Evolutionary conservation across 2,888 invertebrate species (phyloP), one percentile per base, ranked within the genome.

Genomic region (Acrocera orbiculus): DNA sequence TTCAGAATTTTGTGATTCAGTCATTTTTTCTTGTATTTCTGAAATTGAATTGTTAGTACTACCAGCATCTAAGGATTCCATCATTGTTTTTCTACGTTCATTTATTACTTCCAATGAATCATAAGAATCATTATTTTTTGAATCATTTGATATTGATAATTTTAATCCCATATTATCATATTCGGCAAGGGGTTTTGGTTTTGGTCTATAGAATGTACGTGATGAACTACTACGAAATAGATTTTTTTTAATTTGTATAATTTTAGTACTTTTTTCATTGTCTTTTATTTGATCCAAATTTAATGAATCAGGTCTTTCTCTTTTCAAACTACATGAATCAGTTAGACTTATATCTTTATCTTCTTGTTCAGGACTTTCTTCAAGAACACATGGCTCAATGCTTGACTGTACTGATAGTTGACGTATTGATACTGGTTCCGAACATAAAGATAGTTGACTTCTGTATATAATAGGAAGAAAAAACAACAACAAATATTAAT

Each of bases 341-440:
- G n/a, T n/a, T n/a, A n/a, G n/a, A n/a, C n/a, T n/a, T n/a, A n/a
- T 8, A 26, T 39, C 38, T 10, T 33, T 37, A 34, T 46, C 46
- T 25, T 45, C 44, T 19, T 31, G 30, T 27, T 46, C 46, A 19
- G 45, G 40, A 11, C 44, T 50, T 40, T 59, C 60, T 47, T 60
- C 60, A 8, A 53, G 50, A n/a, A 60, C 45, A 13, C 56, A 54
- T 2, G 60, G 60, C 37, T 60, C 60, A 36, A 59, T 46, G 38
- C 59, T 60, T 4, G 59, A 58, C 40, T 61, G 60, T 4, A 58
- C 58, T 3, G 60, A 59, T 19, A 60, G 42, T 37, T 56, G 50
- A 11, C 50, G 54, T 17, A 40, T 30, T 34, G 51, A 45, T 3
- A 51, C 49, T 16, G 54, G 53, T 39, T 61, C 60, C 4, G 60